Evolutionary conservation across 2,797 vertebrate genomes (phyloP).

Genomic region (Zalophus californianus): DNA sequence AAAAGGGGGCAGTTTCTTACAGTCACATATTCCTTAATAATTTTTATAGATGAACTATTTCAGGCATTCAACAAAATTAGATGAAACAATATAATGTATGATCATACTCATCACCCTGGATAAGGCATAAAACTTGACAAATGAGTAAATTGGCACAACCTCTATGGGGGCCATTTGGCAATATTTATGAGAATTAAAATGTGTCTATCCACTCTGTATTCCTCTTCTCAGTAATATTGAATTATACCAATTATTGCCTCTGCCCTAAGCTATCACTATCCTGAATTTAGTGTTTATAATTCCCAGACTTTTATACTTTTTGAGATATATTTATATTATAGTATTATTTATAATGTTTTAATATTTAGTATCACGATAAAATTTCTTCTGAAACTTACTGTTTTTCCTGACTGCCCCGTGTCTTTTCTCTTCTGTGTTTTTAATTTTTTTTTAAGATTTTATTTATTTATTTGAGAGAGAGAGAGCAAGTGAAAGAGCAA

Average conservation of each 20-base stretch:
- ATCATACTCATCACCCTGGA: background rate
- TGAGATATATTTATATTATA: background rate
- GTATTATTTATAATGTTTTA: background rate
- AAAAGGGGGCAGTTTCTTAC: background rate
- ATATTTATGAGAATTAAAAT: conserved; percentile 4
- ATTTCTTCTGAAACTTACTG: background rate
- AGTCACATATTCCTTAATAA: background rate
- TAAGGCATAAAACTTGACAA: background rate
- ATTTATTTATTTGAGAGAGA: too few species aligned
- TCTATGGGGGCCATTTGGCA: background rate
- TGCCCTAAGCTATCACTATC: background rate
- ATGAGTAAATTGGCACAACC: background rate
- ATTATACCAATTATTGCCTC: background rate
- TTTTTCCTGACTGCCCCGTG: background rate
- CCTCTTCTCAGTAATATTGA: background rate
- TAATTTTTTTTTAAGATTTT: too few species aligned
- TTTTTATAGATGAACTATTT: conserved; percentile 17
- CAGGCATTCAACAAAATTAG: background rate
- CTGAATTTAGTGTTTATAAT: background rate
- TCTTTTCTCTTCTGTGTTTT: background rate
- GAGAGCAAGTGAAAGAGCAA: too few species aligned
- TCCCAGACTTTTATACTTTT: background rate
- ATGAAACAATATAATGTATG: background rate
- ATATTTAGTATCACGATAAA: background rate
- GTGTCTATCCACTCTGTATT: background rate